Evolutionary conservation across 2,888 invertebrate genomes (phyloP).

Genomic region (Cotesia congregata): DNA sequence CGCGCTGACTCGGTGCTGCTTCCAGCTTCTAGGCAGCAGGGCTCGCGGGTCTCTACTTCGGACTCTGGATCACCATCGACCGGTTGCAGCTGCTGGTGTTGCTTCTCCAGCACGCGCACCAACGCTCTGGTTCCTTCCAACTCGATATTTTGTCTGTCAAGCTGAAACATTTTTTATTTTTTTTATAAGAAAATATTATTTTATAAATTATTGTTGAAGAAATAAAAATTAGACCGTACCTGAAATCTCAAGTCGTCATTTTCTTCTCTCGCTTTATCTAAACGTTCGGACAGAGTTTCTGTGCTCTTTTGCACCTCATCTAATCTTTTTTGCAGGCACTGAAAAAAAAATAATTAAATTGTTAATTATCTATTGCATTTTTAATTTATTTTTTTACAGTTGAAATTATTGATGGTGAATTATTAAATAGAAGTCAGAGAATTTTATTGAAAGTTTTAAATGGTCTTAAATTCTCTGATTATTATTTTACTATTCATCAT

Average conservation of each 20-base stretch:
- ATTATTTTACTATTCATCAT: too few relatives aligned
- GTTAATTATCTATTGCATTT: too few relatives aligned
- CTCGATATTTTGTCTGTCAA: conserved; percentile 87
- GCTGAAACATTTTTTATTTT: conserved; percentile 71
- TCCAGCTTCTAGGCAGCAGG: conserved; percentile 72
- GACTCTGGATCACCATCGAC: conserved; percentile 65
- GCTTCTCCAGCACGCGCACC: conserved; percentile 80
- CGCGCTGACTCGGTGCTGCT: conserved; percentile 79
- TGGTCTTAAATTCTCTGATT: too few relatives aligned
- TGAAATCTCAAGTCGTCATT: conserved; percentile 87
- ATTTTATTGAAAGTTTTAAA: too few relatives aligned
- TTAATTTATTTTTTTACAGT: too few relatives aligned
- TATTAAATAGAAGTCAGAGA: too few relatives aligned
- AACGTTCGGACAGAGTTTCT: conserved; percentile 76
- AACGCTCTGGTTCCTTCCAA: conserved; percentile 86
- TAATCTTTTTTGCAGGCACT: conserved; percentile 82
- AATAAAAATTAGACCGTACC: conserved; percentile 70
- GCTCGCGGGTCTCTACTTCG: conserved; percentile 63
- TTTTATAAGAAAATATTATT: conserved; percentile 7
- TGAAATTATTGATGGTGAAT: too few relatives aligned
- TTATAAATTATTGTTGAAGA: background rate
- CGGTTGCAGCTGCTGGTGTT: conserved; percentile 70
- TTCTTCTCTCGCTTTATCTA: conserved; percentile 83
- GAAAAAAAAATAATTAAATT: conserved; percentile 59
- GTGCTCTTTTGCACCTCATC: conserved; percentile 80